Conservation (phyloP, 1,140 invertebrate genomes). For the Gyrodactylus bullatarudis region DNA sequence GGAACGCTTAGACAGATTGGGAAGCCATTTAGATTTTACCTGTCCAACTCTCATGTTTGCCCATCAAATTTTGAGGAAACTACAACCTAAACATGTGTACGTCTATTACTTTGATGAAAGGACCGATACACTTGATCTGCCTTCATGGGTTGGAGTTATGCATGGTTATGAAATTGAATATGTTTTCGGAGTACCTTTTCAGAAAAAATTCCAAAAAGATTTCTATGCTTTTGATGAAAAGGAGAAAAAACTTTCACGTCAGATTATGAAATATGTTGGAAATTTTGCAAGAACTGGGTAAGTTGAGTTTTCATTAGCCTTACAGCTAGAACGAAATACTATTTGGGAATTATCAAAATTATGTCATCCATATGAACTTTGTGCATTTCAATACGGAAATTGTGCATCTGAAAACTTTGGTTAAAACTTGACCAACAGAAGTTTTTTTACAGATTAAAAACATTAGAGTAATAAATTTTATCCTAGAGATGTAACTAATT, state of each 20-base stretch:
- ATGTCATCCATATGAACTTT: not conserved
- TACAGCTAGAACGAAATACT: not conserved
- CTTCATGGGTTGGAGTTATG: constrained; percentile 1
- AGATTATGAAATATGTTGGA: not conserved
- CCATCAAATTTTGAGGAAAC: not conserved
- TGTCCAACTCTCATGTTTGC: not conserved
- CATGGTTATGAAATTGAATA: constrained; percentile 7
- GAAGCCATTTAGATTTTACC: not conserved
- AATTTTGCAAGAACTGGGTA: constrained; percentile 6
- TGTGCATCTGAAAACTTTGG: not conserved
- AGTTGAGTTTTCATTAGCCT: not conserved
- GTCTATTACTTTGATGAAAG: constrained; percentile 1
- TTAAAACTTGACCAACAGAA: not conserved
- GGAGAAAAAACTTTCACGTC: not conserved
- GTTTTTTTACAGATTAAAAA: not conserved
- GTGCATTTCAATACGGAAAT: not conserved
- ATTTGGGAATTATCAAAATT: not conserved
- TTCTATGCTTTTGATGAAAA: not conserved
- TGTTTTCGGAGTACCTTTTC: constrained; percentile 6
- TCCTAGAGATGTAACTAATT: not conserved
- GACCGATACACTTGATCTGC: not conserved
- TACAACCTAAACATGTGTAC: not conserved
- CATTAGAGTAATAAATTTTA: not conserved
- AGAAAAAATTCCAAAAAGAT: not conserved
- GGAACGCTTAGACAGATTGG: not conserved